Evolutionary conservation across 1,140 invertebrate genomes (phyloP), one percentile per base, ranked within the genome.

Genomic region (Anastatus disparis): DNA sequence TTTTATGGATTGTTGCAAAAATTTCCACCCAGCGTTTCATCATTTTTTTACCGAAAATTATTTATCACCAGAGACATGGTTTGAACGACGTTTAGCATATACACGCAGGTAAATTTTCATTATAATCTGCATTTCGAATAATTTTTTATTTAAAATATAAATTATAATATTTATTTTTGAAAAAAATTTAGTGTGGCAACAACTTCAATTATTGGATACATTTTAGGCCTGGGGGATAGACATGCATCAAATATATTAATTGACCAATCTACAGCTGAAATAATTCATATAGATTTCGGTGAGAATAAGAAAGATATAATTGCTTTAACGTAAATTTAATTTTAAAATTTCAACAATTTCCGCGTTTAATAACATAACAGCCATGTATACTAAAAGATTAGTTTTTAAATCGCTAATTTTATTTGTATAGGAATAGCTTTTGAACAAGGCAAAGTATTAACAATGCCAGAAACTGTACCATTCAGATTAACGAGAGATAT

Each of bases 221-320:
- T 99, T 26, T 84, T 99, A 9, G 96, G 97, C 0, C 83, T 98
- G 1, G 96, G 97, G 7, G 97, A 98, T 85, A 85, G 97, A 61
- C 97, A 99, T 79, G 88, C 95, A 0, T 90, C 92, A 72, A 99
- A 99, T 82, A 97, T 99, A 75, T 87, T 99, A 8, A 91, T 99
- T 63, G 96, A 98, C 80, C 89, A 91, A 77, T 87, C 84, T n/a
- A 95, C 94, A 12, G 96, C 94, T 8, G 95, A 98, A 89, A 89
- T 98, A 0, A 91, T 98, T 67, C 96, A 98, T 78, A 98, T 98
- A 79, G 96, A 98, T 88, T 93, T 97, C 79, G 95, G 93, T 93
- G 87, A 87, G 75, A 26, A 10, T 35, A n/a, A n/a, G n/a, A n/a
- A n/a, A n/a, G n/a, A n/a, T n/a, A n/a, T n/a, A n/a, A n/a, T n/a